Conservation (phyloP, 2,888 invertebrate species). For the Clunio marinus region DNA sequence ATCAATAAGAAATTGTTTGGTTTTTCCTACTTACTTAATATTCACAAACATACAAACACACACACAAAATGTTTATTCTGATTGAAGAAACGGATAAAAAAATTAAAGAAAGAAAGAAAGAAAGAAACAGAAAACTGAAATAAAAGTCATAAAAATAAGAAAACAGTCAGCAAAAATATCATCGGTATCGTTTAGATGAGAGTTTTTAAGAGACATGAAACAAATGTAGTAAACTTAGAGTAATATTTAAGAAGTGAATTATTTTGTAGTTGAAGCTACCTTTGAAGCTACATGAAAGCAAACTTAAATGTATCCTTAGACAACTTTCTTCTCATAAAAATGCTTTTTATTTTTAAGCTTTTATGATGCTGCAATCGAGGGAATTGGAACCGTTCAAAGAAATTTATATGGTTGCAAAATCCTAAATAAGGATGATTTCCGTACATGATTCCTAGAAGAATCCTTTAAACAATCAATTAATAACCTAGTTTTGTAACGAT, state of each 20-base stretch:
- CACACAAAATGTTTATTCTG: not conserved
- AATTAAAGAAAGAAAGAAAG: too few species aligned
- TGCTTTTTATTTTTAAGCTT: constrained; percentile 25
- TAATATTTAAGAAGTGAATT: not conserved
- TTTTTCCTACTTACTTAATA: not conserved
- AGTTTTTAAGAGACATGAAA: not conserved
- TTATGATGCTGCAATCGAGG: not conserved
- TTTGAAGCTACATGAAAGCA: not conserved
- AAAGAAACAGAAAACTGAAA: too few species aligned
- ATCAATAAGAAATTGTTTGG: constrained; percentile 1
- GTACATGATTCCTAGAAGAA: too few species aligned
- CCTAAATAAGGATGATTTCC: too few species aligned
- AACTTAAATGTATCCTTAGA: constrained; percentile 24
- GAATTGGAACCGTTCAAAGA: too few species aligned
- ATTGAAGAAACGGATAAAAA: too few species aligned
- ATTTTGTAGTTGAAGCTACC: constrained; percentile 24
- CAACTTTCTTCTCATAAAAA: not conserved
- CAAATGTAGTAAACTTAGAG: not conserved
- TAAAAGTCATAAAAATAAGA: too few species aligned
- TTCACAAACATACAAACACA: not conserved
- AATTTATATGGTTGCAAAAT: not conserved
- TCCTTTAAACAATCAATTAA: too few species aligned
- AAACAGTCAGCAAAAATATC: not conserved
- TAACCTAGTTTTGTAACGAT: too few species aligned
- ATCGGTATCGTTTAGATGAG: constrained; percentile 6